Percentiles rank a stretch among this genome's conserved stretches.
phyloP scores from a whole-genome alignment of 1,140 invertebrate genomes.

The Drosophila oshimai region DNA sequence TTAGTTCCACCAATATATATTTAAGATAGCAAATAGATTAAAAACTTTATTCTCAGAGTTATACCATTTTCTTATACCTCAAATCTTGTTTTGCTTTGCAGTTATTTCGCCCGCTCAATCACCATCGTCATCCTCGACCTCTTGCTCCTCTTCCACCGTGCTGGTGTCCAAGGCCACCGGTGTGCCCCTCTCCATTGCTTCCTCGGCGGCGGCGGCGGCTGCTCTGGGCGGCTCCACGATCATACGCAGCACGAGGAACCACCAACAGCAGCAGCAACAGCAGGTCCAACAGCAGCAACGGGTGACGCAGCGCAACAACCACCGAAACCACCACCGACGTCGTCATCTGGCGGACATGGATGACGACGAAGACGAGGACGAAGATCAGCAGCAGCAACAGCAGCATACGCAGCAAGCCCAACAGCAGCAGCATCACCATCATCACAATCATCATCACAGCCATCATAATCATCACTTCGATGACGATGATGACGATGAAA shows the following conservation, averaged over 20 bases:
- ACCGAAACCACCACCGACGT: conserved; percentile 82
- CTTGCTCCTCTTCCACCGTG: conserved; percentile 78
- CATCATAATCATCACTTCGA: conserved; percentile 77
- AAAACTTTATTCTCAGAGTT: too few relatives aligned
- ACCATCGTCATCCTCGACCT: conserved; percentile 76
- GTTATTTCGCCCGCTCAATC: conserved; percentile 73
- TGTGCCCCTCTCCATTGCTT: conserved; percentile 71
- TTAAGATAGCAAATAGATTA: too few relatives aligned
- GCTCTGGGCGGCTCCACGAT: conserved; percentile 69
- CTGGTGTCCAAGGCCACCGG: conserved; percentile 74
- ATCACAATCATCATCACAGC: conserved; percentile 51
- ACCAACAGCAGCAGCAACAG: conserved; percentile 45
- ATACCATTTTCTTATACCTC: too few relatives aligned
- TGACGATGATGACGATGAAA: conserved; percentile 80
- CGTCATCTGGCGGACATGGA: conserved; percentile 77
- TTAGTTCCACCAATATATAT: too few relatives aligned
- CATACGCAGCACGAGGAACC: conserved; percentile 77
- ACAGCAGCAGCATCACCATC: conserved; percentile 48
- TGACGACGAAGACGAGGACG: conserved; percentile 71
- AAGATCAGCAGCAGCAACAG: conserved; percentile 37
- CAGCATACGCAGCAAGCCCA: conserved; percentile 18
- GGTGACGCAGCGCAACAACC: conserved; percentile 67
- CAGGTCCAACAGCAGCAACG: conserved; percentile 43
- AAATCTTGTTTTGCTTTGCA: not conserved
- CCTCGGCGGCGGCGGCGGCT: conserved; percentile 58